Percentiles rank a stretch among this genome's conserved stretches.
These are phyloP conservation scores for Formicarius rufipectus DNA, from an alignment of 2,113 vertebrate species.

Conservation along the genomic window DNA sequence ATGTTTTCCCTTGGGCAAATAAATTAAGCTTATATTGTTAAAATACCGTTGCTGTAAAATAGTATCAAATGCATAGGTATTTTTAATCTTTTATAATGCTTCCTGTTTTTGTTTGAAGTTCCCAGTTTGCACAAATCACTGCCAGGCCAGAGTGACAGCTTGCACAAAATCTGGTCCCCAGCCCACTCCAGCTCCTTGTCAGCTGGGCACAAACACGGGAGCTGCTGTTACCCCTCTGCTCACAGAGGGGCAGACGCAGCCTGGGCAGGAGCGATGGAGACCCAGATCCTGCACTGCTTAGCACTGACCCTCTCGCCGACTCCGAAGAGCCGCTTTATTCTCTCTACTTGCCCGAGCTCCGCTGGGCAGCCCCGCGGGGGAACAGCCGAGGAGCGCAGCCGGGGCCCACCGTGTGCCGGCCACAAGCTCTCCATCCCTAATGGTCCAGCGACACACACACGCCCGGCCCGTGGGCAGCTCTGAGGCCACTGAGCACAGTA, in stretches of 20 bases:
- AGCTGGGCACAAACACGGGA: background rate
- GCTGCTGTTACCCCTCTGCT: background rate
- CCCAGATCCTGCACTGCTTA: background rate
- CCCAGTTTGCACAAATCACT: background rate
- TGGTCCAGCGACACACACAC: rapidly evolving
- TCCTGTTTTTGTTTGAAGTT: background rate
- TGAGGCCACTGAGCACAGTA: rapidly evolving
- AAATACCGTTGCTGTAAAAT: background rate
- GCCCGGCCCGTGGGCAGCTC: background rate
- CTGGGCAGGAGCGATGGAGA: background rate
- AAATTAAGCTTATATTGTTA: background rate
- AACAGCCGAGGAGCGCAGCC: background rate
- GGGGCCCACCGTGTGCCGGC: too few species aligned
- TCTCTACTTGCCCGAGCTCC: background rate
- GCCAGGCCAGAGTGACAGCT: background rate
- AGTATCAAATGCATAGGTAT: background rate
- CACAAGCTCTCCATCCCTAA: background rate
- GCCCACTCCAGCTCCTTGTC: background rate
- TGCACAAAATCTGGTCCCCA: background rate
- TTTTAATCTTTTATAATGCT: background rate
- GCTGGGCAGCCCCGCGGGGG: rapidly evolving
- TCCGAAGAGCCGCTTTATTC: background rate
- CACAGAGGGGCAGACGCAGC: background rate
- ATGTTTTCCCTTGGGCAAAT: background rate
- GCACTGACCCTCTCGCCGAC: background rate